These are phyloP conservation scores for Sinotaia quadrata DNA, from an alignment of 2,888 invertebrate genomes.

Conservation along the genomic window DNA sequence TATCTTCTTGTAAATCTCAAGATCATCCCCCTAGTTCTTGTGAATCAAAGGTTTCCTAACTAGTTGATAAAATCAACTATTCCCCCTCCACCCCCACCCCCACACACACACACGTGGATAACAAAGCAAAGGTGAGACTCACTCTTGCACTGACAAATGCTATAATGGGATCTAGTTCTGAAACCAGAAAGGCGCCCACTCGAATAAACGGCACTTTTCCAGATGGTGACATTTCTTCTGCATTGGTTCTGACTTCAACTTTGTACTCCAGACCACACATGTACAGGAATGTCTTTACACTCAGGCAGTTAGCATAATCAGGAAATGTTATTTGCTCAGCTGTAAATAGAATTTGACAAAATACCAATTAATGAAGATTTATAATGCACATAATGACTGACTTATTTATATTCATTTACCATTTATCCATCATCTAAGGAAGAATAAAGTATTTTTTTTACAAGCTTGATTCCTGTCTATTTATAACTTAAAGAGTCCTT, in stretches of 20 bases:
- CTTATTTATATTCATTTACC: no score
- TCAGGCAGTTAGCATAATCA: slow-evolving; percentile 90
- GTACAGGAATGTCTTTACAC: slow-evolving; percentile 92
- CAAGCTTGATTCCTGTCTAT: no score
- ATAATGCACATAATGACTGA: no score
- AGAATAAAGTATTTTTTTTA: no score
- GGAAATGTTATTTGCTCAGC: slow-evolving; percentile 94
- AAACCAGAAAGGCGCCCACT: slow-evolving; percentile 88
- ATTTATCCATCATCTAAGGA: no score
- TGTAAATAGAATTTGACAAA: slow-evolving; percentile 45
- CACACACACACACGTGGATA: not conserved
- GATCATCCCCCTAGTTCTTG: no score
- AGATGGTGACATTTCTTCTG: slow-evolving; percentile 96
- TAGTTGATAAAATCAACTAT: no score
- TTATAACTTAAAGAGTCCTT: no score
- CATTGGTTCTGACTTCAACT: slow-evolving; percentile 88
- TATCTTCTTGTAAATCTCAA: no score
- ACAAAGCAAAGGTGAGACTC: not conserved
- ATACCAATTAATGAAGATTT: no score
- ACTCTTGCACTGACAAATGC: slow-evolving; percentile 87
- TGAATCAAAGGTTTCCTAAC: no score
- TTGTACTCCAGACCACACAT: slow-evolving; percentile 90
- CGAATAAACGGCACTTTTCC: slow-evolving; percentile 92
- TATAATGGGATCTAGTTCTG: slow-evolving; percentile 93
- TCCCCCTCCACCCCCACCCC: not conserved